Evolutionary conservation across 2,797 vertebrate species (phyloP).

Genomic region (Liparis tanakae): DNA sequence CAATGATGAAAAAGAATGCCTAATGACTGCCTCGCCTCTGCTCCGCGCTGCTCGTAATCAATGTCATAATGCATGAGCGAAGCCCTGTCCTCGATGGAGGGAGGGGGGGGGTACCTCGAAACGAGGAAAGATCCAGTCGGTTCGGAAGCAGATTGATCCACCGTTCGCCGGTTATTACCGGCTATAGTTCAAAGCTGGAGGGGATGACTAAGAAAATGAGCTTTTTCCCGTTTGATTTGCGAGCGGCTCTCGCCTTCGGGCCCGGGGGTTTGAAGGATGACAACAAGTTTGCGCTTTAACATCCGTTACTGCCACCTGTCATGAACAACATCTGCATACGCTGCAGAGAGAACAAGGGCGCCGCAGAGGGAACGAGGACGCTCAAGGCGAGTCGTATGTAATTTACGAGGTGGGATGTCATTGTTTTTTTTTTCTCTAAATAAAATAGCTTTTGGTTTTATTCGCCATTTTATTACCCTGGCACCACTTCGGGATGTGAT

Average conservation of each 20-base stretch:
- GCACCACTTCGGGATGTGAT: slow-evolving; percentile 3
- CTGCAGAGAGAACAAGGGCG: slow-evolving; percentile 3
- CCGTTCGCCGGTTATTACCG: slow-evolving; percentile 21
- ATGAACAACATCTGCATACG: slow-evolving; percentile 30
- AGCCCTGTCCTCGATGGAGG: not conserved
- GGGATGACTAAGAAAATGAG: slow-evolving; percentile 28
- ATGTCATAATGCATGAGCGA: slow-evolving; percentile 28
- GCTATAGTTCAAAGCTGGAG: slow-evolving; percentile 18
- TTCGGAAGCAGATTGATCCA: slow-evolving; percentile 27
- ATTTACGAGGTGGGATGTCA: slow-evolving; percentile 32
- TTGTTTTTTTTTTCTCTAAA: not conserved
- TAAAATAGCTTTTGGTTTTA: slow-evolving; percentile 18
- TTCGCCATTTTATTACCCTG: slow-evolving; percentile 15
- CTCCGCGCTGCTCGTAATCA: slow-evolving; percentile 27
- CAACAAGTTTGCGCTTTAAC: slow-evolving; percentile 29
- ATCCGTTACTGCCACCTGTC: slow-evolving; percentile 11
- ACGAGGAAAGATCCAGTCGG: slow-evolving; percentile 23
- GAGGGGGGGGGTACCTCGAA: slow-evolving; percentile 10
- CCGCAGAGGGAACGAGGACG: not conserved
- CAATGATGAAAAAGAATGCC: slow-evolving; percentile 52
- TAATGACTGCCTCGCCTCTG: slow-evolving; percentile 33
- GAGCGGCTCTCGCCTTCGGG: slow-evolving; percentile 17
- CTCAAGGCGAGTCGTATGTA: slow-evolving; percentile 15
- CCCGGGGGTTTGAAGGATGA: slow-evolving; percentile 26
- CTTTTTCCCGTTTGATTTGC: slow-evolving; percentile 12